Evolutionary conservation across 2,888 invertebrate species (phyloP).

Genomic region (Trachelus iudaicus): DNA sequence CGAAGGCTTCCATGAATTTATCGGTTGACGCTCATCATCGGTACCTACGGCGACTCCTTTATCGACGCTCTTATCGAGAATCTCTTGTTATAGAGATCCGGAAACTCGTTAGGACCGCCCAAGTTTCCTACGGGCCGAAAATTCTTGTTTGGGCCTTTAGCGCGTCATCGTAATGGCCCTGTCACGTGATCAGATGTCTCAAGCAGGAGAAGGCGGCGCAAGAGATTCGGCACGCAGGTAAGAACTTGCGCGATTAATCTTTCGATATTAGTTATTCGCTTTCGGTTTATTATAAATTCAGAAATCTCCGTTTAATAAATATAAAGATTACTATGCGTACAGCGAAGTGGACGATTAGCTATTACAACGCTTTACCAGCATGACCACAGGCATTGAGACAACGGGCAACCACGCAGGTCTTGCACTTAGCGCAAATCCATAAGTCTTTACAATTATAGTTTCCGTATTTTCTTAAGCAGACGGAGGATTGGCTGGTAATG

Average conservation of each 20-base stretch:
- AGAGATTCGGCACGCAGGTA: not conserved
- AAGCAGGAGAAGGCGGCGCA: not conserved
- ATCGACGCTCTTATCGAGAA: not conserved
- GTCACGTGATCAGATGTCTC: not conserved
- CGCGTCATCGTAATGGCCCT: not conserved
- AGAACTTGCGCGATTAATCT: not conserved
- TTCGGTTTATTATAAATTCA: not conserved
- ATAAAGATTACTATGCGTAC: not conserved
- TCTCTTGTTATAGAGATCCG: not conserved
- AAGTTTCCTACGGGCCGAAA: not conserved
- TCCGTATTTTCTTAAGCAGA: slow-evolving; percentile 56
- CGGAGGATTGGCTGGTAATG: slow-evolving; percentile 51
- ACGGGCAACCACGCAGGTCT: not conserved
- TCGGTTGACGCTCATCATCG: not conserved
- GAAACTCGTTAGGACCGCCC: not conserved
- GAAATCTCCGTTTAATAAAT: not conserved
- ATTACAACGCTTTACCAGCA: not conserved
- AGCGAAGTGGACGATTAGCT: not conserved
- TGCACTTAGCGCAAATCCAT: slow-evolving; percentile 40
- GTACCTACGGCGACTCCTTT: not conserved
- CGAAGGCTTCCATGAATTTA: not conserved
- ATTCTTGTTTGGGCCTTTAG: not conserved
- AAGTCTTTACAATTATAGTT: slow-evolving; percentile 61
- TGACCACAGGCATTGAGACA: not conserved
- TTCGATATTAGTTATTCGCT: not conserved